A percentile compares a stretch with the other conserved stretches of the same genome.
Conservation (phyloP, 2,113 vertebrate species). For the Dunckerocampus dactyliophorus region DNA sequence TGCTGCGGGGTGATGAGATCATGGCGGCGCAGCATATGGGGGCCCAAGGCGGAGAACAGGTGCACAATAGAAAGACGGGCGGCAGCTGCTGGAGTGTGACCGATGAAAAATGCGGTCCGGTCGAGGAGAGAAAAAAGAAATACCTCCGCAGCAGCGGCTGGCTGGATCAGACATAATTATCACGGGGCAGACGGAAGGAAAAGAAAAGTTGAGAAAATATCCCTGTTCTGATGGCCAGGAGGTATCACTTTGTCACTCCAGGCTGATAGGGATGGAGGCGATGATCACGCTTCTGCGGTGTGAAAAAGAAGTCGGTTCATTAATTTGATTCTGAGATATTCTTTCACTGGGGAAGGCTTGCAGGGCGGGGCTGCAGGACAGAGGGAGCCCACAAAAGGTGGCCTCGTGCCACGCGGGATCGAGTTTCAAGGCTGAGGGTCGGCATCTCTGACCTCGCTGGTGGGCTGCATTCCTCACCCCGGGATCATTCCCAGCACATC, state of each 20-base stretch:
- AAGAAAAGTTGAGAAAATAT: neutral
- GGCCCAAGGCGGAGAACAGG: slow-evolving; percentile 49
- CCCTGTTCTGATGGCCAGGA: slow-evolving; percentile 15
- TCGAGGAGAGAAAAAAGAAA: slow-evolving; percentile 10
- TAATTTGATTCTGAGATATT: no score
- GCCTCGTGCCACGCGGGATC: slow-evolving; percentile 30
- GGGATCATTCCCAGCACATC: slow-evolving; percentile 62
- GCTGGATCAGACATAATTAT: slow-evolving; percentile 9
- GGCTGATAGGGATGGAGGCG: neutral
- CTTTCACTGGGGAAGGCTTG: no score
- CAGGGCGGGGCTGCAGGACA: no score
- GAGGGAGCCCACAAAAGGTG: slow-evolving; percentile 36
- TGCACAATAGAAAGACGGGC: slow-evolving; percentile 41
- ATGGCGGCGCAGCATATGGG: slow-evolving; percentile 13
- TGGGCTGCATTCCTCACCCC: slow-evolving; percentile 39
- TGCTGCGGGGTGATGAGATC: slow-evolving; percentile 38
- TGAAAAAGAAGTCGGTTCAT: neutral
- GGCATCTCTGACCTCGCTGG: slow-evolving; percentile 35
- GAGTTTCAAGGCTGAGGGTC: slow-evolving; percentile 46
- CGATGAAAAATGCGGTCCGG: slow-evolving; percentile 41
- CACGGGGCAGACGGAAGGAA: neutral
- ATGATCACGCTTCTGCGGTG: neutral
- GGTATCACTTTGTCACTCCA: slow-evolving; percentile 19
- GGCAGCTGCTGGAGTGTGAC: slow-evolving; percentile 52
- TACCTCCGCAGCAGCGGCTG: neutral